Conservation (phyloP, 2,888 invertebrate genomes). For the Himalopsyche anomala region DNA sequence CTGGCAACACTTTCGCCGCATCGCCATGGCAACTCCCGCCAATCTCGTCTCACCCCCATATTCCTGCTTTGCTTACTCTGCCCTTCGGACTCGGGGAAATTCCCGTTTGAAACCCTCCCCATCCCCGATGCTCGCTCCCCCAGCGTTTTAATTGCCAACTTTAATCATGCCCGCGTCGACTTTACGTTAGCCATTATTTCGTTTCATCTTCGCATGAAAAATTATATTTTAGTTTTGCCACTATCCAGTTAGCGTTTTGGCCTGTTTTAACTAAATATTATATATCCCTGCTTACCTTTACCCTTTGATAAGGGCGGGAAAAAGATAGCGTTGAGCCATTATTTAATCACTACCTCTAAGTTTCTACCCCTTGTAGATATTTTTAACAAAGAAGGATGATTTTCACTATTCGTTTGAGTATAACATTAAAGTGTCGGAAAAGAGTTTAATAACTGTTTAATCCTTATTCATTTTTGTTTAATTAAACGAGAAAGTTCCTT, state of each 20-base stretch:
- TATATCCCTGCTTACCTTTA: background rate
- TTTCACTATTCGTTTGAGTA: too few species aligned
- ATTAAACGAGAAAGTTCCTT: too few species aligned
- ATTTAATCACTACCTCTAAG: too few species aligned
- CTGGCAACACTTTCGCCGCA: background rate
- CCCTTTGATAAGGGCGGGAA: background rate
- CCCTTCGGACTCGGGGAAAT: slow-evolving; percentile 26
- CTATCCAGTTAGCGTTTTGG: background rate
- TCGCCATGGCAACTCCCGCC: slow-evolving; percentile 22
- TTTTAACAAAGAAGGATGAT: too few species aligned
- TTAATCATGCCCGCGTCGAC: slow-evolving; percentile 32
- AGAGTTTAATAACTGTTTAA: too few species aligned
- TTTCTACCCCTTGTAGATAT: too few species aligned
- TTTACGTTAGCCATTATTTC: slow-evolving; percentile 23
- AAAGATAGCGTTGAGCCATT: too few species aligned
- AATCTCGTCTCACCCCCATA: slow-evolving; percentile 2
- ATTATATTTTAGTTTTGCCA: slow-evolving; percentile 23
- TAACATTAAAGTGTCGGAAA: too few species aligned
- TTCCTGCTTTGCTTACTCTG: slow-evolving; percentile 22
- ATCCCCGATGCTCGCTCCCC: background rate
- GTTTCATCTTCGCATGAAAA: slow-evolving; percentile 33
- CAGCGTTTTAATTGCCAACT: slow-evolving; percentile 4
- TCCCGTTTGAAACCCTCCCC: slow-evolving; percentile 32
- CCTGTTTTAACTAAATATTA: slow-evolving; percentile 6
- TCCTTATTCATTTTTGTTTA: too few species aligned